Conservation (phyloP, 2,888 invertebrate species). For the Noctua fimbriata region DNA sequence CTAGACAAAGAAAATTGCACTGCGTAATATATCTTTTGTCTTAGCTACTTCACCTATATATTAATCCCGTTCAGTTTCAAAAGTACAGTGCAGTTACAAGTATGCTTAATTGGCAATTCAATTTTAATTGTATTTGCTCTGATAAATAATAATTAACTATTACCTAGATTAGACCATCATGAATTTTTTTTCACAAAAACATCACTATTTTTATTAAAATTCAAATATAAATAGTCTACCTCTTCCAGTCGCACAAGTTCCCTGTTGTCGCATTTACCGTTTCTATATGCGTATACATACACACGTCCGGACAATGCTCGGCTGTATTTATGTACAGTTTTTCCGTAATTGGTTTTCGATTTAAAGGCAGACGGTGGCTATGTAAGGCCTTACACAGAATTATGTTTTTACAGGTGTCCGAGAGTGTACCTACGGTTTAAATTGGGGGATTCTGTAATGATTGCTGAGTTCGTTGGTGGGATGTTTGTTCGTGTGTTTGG, state of each 20-base stretch:
- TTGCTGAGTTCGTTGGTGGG: conserved; percentile 4
- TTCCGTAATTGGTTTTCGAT: conserved; percentile 89
- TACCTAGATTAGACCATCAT: background rate
- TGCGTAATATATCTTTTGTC: background rate
- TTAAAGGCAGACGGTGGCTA: conserved; percentile 78
- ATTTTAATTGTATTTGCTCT: background rate
- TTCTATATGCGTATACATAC: conserved; percentile 71
- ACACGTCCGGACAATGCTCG: conserved; percentile 76
- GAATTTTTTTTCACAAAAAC: too few species aligned
- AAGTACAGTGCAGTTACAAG: background rate
- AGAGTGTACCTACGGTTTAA: conserved; percentile 21
- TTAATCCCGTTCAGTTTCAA: background rate
- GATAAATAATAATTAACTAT: background rate
- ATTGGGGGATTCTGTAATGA: conserved; percentile 49
- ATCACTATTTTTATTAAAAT: background rate
- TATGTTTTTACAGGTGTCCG: conserved; percentile 64
- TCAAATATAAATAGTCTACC: background rate
- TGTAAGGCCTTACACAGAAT: conserved; percentile 66
- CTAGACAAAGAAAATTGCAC: background rate
- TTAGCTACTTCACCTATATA: background rate
- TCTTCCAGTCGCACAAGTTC: conserved; percentile 50
- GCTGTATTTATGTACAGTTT: conserved; percentile 83
- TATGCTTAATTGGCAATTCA: background rate
- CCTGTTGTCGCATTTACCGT: conserved; percentile 61
- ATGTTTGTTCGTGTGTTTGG: conserved; percentile 22